These are phyloP conservation scores for Cryptocephalus moraei DNA, from an alignment of 2,888 invertebrate species.

Conservation along the genomic window DNA sequence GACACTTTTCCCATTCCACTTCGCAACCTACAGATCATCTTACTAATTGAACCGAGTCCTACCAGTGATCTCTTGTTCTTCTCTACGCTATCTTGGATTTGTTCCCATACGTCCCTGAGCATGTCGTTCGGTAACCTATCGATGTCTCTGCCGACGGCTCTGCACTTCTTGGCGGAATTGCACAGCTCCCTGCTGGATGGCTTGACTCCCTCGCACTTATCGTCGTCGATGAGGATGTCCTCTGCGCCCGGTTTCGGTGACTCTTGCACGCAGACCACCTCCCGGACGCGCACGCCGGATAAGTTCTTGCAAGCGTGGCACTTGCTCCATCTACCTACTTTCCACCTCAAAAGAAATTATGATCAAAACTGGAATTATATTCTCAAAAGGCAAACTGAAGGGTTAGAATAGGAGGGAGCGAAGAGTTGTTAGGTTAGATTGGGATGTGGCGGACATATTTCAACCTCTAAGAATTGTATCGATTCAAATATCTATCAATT, in stretches of 20 bases:
- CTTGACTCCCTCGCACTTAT: conserved; percentile 28
- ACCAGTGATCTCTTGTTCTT: too few species aligned
- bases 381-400: background rate
- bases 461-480: too few species aligned
- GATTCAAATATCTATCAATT: too few species aligned
- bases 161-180: conserved; percentile 29
- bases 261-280: conserved; percentile 42
- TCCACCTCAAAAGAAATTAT: conserved; percentile 41
- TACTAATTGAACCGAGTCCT: too few species aligned
- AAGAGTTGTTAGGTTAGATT: too few species aligned
- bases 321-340: conserved; percentile 52
- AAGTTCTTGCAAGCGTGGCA: conserved; percentile 46
- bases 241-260: conserved; percentile 37
- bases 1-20: too few species aligned
- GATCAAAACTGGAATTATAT: background rate
- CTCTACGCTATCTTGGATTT: conserved; percentile 15
- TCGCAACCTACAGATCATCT: too few species aligned
- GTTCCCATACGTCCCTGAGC: conserved; percentile 28
- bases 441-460: too few species aligned
- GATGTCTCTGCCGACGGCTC: conserved; percentile 9
- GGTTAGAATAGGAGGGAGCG: background rate
- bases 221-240: conserved; percentile 36
- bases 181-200: conserved; percentile 33
- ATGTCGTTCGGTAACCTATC: conserved; percentile 24
- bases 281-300: conserved; percentile 37